A percentile compares a stretch with the other conserved stretches of the same genome.
Evolutionary conservation across 2,888 invertebrate genomes (phyloP).

Genomic region (Prionchulus punctatus): DNA sequence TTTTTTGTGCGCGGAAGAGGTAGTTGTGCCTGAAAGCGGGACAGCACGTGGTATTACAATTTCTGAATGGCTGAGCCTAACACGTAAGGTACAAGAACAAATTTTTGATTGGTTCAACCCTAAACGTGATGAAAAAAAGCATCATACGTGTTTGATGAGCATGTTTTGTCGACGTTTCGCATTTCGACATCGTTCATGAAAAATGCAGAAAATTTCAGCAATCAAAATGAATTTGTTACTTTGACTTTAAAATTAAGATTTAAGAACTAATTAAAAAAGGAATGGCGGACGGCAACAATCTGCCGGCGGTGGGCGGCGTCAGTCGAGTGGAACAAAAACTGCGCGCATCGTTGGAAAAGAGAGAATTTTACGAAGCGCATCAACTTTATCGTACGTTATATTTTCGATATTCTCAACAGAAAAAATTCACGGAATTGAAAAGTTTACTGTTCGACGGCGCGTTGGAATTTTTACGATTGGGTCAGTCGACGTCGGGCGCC

Average conservation of each 20-base stretch:
- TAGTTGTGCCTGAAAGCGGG: too few species aligned
- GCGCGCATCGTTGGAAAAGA: constrained; percentile 14
- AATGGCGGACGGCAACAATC: too few species aligned
- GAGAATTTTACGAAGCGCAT: constrained; percentile 23
- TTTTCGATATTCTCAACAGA: constrained; percentile 15
- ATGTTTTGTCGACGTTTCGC: neutral
- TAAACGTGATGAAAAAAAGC: neutral
- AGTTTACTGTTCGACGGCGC: constrained; percentile 15
- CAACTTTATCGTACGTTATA: constrained; percentile 21
- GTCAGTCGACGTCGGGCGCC: constrained; percentile 10
- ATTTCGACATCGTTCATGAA: neutral
- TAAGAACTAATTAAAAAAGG: too few species aligned
- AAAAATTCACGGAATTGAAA: constrained; percentile 15
- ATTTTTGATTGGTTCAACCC: too few species aligned
- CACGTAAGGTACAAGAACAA: too few species aligned
- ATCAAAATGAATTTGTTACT: too few species aligned
- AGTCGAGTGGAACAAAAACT: constrained; percentile 13
- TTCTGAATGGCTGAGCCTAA: too few species aligned
- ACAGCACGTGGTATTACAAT: too few species aligned
- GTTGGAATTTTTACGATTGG: constrained; percentile 11
- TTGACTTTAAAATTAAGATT: too few species aligned
- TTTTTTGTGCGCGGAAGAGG: too few species aligned
- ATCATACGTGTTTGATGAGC: neutral
- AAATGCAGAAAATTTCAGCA: neutral
- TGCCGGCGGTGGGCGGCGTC: too few species aligned